Evolutionary conservation across 2,797 vertebrate species (phyloP).

Genomic region (Pogoniulus pusillus): DNA sequence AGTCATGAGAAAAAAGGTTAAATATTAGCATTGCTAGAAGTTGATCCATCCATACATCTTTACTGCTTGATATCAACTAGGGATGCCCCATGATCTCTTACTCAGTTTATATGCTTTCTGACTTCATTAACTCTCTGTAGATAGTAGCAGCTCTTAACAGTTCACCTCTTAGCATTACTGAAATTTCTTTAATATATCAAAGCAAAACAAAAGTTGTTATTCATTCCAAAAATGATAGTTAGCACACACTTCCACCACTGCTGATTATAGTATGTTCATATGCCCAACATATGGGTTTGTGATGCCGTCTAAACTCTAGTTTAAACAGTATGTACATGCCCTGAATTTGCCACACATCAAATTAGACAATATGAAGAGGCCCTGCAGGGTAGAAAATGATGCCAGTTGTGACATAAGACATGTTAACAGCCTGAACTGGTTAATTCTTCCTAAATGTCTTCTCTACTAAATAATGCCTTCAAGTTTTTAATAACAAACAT

Average conservation of each 20-base stretch:
- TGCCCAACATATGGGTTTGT: background rate
- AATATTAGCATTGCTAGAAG: background rate
- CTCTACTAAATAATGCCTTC: background rate
- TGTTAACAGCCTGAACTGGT: background rate
- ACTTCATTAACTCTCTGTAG: background rate
- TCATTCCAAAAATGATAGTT: background rate
- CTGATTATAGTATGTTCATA: background rate
- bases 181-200: background rate
- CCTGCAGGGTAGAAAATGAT: background rate
- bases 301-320: background rate
- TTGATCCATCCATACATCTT: conserved; percentile 4
- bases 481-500: conserved; percentile 1
- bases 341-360: background rate
- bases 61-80: background rate
- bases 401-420: background rate
- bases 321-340: background rate
- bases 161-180: background rate
- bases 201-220: background rate
- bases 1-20: background rate
- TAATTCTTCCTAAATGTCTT: background rate
- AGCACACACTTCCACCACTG: background rate
- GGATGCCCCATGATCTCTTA: background rate
- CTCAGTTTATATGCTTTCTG: background rate
- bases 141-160: background rate
- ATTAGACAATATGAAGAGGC: background rate